Evolutionary conservation across 2,113 vertebrate genomes (phyloP), one percentile per base, ranked within the genome.

Genomic region (Sylvilagus bachmani): DNA sequence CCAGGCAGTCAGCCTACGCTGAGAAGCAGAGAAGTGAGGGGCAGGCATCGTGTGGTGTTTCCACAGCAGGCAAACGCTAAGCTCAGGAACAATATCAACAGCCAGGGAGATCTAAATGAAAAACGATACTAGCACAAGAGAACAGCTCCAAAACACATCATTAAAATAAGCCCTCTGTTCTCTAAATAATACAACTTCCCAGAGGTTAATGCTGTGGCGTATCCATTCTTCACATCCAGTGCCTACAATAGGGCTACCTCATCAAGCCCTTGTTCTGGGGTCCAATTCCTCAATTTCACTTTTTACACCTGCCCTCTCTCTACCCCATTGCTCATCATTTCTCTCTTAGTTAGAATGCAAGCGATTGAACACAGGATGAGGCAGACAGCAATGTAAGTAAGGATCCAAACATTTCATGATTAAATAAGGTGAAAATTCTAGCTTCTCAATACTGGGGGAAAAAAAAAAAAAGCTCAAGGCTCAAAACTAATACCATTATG

Each of bases 81-180:
- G 36, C 80, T 38, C 83, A 71, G 53, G 33, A 82, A 92, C 90
- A 87, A 88, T n/a, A 33, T 5, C 25, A 82, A 80, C 19, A 53
- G 13, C 44, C 70, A 66, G 53, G 74, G 90, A 87, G 90, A 88
- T 38, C 61, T 62, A 90, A 95, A 92, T 70, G 80, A 92, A 92
- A 90, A 55, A 87, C 95, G 25, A 82, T 44, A 81, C 33, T 36
- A 13, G 22, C 27, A 91, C 12, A 90, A 71, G 38, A 92, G 13
- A 83, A 44, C 73, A 92, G 49, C 78, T 85, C 44, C 66, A 91
- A 94, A 92, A 21, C 29, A 10, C 21, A 91, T 86, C 36, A 83
- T 21, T 86, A 78, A 75, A 38, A 58, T 38, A 74, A 91, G 49
- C 21, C 74, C 55, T 89, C 74, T 86, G 21, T 67, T 21, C 78